Conservation (phyloP, 2,797 vertebrate species). For the Scomberomorus guttatus region DNA sequence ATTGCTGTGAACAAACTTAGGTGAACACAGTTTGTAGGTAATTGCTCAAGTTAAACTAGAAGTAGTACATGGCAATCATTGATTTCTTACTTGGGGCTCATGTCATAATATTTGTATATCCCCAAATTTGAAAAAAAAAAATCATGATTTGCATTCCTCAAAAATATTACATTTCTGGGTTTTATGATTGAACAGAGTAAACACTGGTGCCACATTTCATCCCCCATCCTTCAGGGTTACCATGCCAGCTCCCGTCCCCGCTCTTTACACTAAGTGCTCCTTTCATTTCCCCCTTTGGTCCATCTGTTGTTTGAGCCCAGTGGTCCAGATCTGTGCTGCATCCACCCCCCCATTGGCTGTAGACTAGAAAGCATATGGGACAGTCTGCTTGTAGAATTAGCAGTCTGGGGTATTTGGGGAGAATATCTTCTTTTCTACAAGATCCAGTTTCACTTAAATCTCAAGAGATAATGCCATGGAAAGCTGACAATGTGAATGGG, state of each 20-base stretch:
- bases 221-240: conserved; percentile 30
- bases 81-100: background rate
- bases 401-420: conserved; percentile 12
- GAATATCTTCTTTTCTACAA: conserved; percentile 6
- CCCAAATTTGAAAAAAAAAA: background rate
- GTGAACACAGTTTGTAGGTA: background rate
- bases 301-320: conserved; percentile 60
- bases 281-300: conserved; percentile 55
- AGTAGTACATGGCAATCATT: background rate
- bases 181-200: conserved; percentile 14
- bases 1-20: background rate
- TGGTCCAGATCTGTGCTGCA: conserved; percentile 39
- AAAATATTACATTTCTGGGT: background rate
- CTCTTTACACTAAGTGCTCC: conserved; percentile 51
- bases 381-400: conserved; percentile 48
- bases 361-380: conserved; percentile 48
- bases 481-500: conserved; percentile 6
- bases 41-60: background rate
- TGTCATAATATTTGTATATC: background rate
- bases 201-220: conserved; percentile 40
- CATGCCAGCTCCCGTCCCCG: conserved; percentile 43
- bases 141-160: background rate
- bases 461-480: background rate
- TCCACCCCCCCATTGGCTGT: conserved; percentile 21
- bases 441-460: conserved; percentile 36